Evolutionary conservation across 2,113 vertebrate genomes (phyloP).

Genomic region (Oryzias javanicus): DNA sequence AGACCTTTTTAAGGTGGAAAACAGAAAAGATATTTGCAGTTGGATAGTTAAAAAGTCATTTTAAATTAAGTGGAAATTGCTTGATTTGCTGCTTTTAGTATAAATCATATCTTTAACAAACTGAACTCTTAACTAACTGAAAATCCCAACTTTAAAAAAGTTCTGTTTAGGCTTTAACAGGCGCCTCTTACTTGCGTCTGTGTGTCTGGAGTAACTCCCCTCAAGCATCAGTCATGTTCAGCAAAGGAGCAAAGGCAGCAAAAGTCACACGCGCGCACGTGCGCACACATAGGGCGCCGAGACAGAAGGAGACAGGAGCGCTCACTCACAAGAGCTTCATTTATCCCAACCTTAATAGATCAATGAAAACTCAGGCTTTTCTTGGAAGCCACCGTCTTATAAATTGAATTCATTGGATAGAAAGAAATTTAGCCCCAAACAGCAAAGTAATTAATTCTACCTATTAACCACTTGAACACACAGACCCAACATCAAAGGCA

Average conservation of each 20-base stretch:
- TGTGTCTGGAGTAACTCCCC: constrained; percentile 44
- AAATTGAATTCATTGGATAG: constrained; percentile 39
- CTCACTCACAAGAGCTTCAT: constrained; percentile 48
- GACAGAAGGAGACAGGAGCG: constrained; percentile 25
- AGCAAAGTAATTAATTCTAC: constrained; percentile 1
- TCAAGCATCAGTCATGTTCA: constrained; percentile 37
- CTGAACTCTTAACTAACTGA: constrained; percentile 7
- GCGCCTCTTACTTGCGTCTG: constrained; percentile 2
- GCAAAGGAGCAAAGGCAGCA: constrained; percentile 43
- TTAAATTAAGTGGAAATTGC: constrained; percentile 72
- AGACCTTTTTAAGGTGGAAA: too few species aligned
- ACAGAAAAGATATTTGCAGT: too few species aligned
- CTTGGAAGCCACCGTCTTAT: constrained; percentile 37
- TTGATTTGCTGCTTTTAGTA: constrained; percentile 52
- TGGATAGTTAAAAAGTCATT: constrained; percentile 50
- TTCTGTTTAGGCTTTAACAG: constrained; percentile 3
- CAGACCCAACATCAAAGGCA: background rate
- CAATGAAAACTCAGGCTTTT: constrained; percentile 39
- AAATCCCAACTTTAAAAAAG: background rate
- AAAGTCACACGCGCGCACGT: constrained; percentile 21
- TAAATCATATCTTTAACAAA: background rate
- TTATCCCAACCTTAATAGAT: constrained; percentile 48
- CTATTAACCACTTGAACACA: constrained; percentile 1
- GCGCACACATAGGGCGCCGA: constrained; percentile 9
- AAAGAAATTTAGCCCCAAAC: constrained; percentile 4